These are phyloP conservation scores for Calliphora vicina DNA, from an alignment of 1,140 invertebrate genomes.

Conservation along the genomic window DNA sequence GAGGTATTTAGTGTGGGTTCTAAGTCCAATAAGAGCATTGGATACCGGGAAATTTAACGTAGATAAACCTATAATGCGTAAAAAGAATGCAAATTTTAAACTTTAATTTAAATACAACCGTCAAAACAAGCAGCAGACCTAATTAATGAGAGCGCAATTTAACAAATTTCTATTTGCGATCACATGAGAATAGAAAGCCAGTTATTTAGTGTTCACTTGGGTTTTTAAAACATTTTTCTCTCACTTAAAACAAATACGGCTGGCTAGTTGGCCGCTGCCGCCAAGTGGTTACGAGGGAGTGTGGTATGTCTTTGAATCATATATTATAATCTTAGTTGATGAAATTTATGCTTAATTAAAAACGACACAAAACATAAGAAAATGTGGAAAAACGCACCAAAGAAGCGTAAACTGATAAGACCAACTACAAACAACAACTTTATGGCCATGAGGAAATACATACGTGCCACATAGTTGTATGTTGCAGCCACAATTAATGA, in stretches of 20 bases:
- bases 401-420: background rate
- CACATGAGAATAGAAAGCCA: background rate
- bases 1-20: too few species aligned
- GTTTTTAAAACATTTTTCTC: too few species aligned
- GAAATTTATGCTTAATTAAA: constrained; percentile 64
- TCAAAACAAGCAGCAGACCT: background rate
- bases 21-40: too few species aligned
- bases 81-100: too few species aligned
- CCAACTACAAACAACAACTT: background rate
- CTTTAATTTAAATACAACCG: background rate
- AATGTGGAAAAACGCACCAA: constrained; percentile 23
- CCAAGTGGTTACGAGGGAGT: background rate
- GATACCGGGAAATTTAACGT: too few species aligned
- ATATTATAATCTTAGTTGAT: constrained; percentile 52
- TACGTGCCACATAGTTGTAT: background rate
- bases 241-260: background rate
- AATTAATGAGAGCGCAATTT: background rate
- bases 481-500: constrained; percentile 54
- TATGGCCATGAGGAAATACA: background rate
- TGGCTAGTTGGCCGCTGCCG: background rate
- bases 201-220: too few species aligned
- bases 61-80: too few species aligned
- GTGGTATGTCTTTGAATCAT: background rate
- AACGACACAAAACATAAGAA: constrained; percentile 46
- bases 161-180: background rate